Percentiles rank a stretch among this genome's conserved stretches.
These are phyloP conservation scores for Thripadectes ignobilis DNA, from an alignment of 2,797 vertebrate species.

Conservation along the genomic window DNA sequence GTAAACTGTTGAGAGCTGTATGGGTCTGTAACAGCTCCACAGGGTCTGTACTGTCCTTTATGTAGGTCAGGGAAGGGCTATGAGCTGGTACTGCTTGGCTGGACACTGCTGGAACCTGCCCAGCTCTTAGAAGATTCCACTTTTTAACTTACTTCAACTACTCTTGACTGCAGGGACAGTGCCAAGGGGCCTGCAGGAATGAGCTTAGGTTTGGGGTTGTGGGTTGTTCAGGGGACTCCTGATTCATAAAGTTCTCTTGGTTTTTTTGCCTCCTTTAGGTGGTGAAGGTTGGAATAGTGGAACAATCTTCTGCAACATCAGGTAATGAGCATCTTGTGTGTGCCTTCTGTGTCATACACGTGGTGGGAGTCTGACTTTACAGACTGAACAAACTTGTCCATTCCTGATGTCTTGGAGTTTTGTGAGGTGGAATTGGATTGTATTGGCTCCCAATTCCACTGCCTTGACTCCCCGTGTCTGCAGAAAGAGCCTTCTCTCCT, in stretches of 20 bases:
- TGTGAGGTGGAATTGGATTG: background rate
- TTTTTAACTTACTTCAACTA: background rate
- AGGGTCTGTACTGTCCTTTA: background rate
- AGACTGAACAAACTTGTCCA: background rate
- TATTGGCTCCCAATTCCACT: background rate
- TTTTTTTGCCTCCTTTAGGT: conserved; percentile 76
- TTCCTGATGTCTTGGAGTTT: background rate
- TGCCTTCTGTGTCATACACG: background rate
- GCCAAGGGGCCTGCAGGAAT: background rate
- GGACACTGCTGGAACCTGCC: background rate
- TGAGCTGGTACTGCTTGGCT: background rate
- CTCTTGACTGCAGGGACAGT: background rate
- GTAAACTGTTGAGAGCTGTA: background rate
- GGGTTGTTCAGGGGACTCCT: background rate
- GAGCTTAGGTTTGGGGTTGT: background rate
- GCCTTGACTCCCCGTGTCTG: background rate
- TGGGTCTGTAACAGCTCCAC: background rate
- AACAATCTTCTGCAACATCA: conserved; percentile 91
- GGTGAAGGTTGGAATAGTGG: conserved; percentile 96
- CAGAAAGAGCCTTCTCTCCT: background rate
- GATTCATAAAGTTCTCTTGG: background rate
- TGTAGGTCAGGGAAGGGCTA: background rate
- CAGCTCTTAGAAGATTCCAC: background rate
- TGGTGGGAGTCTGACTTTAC: background rate
- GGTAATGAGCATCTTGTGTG: conserved; percentile 70